Evolutionary conservation across 2,797 vertebrate species (phyloP), one percentile per base, ranked within the genome.

Genomic region (Poecile montanus): DNA sequence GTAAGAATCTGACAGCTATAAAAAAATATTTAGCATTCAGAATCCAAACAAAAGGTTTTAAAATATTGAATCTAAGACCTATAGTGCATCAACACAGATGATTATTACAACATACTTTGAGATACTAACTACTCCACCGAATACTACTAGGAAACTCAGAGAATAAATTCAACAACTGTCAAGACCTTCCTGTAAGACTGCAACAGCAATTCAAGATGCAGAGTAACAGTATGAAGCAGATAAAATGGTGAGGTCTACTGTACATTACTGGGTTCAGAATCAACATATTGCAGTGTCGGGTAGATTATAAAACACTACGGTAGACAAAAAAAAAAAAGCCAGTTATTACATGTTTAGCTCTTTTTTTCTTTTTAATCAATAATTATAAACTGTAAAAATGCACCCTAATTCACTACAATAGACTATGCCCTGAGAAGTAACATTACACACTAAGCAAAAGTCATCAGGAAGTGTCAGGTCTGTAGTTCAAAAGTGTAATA

Each of bases 391-490:
- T 53, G 51, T 95, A 97, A 97, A 97, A 97, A 95, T 45, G 92
- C 93, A 94, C 58, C 81, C 92, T 97, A 97, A 94, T 80, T 97
- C 85, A 96, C 91, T 97, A 95, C 10, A 88, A 91, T 94, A 88
- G 79, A 95, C 85, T 98, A 97, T 42, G 95, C 97, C 97, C 97
- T 98, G 97, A 98, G 98, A 97, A 97, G 80, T 95, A 97, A 84
- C n/a, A 79, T 61, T 96, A 94, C 27, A 91, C 36, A 90, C 84
- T 91, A 94, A 92, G 83, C 76, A 87, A 91, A 94, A 93, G 90
- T 81, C 74, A 76, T 72, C 91, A 93, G 76, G 63, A 96, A 91
- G 81, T 66, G 36, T 93, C 91, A 95, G 89, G 80, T 85, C 88
- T 91, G 53, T 84, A 88, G 44, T 47, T 88, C 56, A 72, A 94